phyloP scores from a whole-genome alignment of 1,140 invertebrate species.

The Periplaneta americana region DNA sequence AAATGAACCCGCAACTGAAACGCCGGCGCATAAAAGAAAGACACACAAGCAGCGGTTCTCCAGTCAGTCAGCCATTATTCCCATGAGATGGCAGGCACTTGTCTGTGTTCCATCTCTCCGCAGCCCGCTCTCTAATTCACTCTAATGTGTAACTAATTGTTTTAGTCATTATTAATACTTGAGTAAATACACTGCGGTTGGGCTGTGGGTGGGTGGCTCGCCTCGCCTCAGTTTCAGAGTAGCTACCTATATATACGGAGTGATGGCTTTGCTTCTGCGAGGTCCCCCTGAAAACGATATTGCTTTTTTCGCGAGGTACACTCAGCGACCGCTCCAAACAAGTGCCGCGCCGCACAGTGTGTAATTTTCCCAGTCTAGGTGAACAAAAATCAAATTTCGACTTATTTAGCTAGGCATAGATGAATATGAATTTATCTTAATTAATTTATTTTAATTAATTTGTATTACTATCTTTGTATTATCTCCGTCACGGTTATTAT shows the following conservation, averaged over 20 bases:
- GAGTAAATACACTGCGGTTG: conserved; percentile 20
- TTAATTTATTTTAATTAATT: too few species aligned
- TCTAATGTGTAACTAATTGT: conserved; percentile 37
- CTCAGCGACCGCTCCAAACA: too few species aligned
- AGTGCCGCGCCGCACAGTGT: too few species aligned
- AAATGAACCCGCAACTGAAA: neutral
- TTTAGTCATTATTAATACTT: conserved; percentile 34
- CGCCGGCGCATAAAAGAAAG: neutral
- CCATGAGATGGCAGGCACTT: neutral
- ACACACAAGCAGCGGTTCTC: neutral
- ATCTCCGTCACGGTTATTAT: too few species aligned
- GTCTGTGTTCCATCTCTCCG: neutral
- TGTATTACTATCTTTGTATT: too few species aligned
- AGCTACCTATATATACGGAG: neutral
- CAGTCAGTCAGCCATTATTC: too few species aligned
- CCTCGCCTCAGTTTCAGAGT: neutral
- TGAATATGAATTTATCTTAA: too few species aligned
- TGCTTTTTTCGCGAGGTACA: neutral
- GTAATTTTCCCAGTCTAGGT: too few species aligned
- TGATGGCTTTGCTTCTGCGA: neutral
- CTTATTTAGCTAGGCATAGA: too few species aligned
- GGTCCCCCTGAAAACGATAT: neutral
- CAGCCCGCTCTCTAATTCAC: conserved; percentile 30
- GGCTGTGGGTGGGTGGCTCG: neutral
- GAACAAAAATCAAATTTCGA: too few species aligned